phyloP scores from a whole-genome alignment of 2,888 invertebrate species.

The Drosophila meridionalis region DNA sequence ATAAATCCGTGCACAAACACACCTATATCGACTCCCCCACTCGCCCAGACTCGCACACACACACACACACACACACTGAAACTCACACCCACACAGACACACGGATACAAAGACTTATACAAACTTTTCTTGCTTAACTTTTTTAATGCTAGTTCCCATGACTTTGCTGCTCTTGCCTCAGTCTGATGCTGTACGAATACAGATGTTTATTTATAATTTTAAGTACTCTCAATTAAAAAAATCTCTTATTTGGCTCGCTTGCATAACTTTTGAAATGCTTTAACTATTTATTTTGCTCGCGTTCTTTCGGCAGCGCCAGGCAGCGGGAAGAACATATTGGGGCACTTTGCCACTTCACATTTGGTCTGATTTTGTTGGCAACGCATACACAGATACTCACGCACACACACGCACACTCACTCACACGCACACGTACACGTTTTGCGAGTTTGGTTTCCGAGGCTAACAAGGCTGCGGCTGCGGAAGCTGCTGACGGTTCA shows the following conservation, averaged over 20 bases:
- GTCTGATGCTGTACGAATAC: slow-evolving; percentile 11
- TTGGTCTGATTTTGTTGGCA: slow-evolving; percentile 52
- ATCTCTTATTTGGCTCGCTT: background rate
- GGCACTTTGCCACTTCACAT: slow-evolving; percentile 52
- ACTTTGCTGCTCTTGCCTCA: slow-evolving; percentile 2
- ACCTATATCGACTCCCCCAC: slow-evolving; percentile 10
- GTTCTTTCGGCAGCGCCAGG: slow-evolving; percentile 48
- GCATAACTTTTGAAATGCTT: slow-evolving; percentile 1
- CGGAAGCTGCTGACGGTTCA: slow-evolving; percentile 79
- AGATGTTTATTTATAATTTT: slow-evolving; percentile 34
- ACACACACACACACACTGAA: background rate
- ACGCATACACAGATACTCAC: slow-evolving; percentile 21
- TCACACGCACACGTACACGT: slow-evolving; percentile 14
- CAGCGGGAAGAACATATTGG: slow-evolving; percentile 33
- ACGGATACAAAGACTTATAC: slow-evolving; percentile 6
- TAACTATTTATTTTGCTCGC: slow-evolving; percentile 25
- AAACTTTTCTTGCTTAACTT: slow-evolving; percentile 50
- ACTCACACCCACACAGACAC: slow-evolving; percentile 1
- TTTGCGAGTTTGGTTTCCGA: slow-evolving; percentile 60
- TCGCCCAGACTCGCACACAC: slow-evolving; percentile 10
- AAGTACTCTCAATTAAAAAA: slow-evolving; percentile 19
- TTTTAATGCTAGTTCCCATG: slow-evolving; percentile 57
- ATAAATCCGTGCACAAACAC: slow-evolving; percentile 69
- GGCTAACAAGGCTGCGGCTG: slow-evolving; percentile 44
- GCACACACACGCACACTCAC: slow-evolving; percentile 20